Percentiles rank a stretch among this genome's conserved stretches.
Evolutionary conservation across 2,797 vertebrate species (phyloP).

Genomic region (Macrochelys suwanniensis): DNA sequence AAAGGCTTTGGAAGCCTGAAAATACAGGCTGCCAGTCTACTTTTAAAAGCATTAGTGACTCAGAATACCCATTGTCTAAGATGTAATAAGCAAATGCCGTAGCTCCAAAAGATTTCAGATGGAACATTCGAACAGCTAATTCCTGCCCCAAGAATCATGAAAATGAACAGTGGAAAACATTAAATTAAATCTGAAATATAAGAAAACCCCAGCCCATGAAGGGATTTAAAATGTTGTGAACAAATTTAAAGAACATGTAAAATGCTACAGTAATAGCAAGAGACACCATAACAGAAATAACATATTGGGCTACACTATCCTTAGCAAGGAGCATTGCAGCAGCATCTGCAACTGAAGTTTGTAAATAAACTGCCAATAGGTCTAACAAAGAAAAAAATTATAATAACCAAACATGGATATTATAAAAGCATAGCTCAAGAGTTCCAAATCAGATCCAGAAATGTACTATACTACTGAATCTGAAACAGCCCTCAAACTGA

Average conservation of each 20-base stretch:
- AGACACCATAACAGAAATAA: not conserved
- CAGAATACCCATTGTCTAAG: not conserved
- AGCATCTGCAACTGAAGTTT: not conserved
- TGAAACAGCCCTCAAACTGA: not conserved
- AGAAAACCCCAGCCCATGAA: not conserved
- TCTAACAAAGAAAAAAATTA: not conserved
- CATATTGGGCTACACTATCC: not conserved
- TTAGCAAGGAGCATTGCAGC: not conserved
- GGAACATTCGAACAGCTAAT: not conserved
- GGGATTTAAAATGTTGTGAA: not conserved
- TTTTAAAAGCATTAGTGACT: not conserved
- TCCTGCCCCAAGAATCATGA: not conserved
- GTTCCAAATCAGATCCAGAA: conserved; percentile 1
- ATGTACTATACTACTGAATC: not conserved
- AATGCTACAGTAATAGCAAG: not conserved
- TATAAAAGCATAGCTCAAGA: not conserved
- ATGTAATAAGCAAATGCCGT: not conserved
- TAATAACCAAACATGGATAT: rapidly evolving
- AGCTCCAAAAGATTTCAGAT: not conserved
- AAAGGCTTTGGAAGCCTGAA: not conserved
- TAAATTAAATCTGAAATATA: conserved; percentile 2
- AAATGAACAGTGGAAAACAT: not conserved
- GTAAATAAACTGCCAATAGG: not conserved
- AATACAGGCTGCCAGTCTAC: not conserved
- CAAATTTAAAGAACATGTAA: not conserved